phyloP scores from a whole-genome alignment of 2,888 invertebrate species.

The Philaethria dido region DNA sequence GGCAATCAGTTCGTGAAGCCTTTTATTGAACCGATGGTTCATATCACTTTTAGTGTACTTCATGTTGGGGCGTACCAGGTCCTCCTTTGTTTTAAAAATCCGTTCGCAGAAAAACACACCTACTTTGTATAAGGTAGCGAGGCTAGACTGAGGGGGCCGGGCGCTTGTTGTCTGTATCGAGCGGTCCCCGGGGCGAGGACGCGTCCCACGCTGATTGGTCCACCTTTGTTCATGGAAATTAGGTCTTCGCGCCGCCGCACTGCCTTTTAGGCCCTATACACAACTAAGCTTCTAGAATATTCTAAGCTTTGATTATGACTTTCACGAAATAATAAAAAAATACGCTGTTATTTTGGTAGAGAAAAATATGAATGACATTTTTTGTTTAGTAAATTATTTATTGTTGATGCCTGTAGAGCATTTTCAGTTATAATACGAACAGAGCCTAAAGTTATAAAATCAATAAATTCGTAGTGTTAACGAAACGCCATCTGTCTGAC shows the following conservation, averaged over 20 bases:
- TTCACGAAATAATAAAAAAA: not conserved
- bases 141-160: slow-evolving; percentile 5
- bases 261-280: not conserved
- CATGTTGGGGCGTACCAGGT: slow-evolving; percentile 6
- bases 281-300: slow-evolving; percentile 5
- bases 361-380: not conserved
- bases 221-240: not conserved
- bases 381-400: not conserved
- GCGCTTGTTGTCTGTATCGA: slow-evolving; percentile 1
- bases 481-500: slow-evolving; percentile 4
- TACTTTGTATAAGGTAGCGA: not conserved
- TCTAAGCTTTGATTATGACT: not conserved
- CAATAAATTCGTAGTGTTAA: not conserved
- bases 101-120: not conserved
- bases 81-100: slow-evolving; percentile 7
- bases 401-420: not conserved
- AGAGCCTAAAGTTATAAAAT: slow-evolving; percentile 10
- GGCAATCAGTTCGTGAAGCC: slow-evolving; percentile 12
- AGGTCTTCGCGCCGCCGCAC: slow-evolving; percentile 18
- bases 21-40: slow-evolving; percentile 31
- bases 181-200: slow-evolving; percentile 12
- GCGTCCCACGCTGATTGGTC: slow-evolving; percentile 9
- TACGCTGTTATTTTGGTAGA: not conserved
- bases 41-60: slow-evolving; percentile 30
- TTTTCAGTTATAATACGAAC: not conserved